Base-by-base conservation (phyloP, 2,113 vertebrate species). In the Periophthalmodon schlosseri region DNA sequence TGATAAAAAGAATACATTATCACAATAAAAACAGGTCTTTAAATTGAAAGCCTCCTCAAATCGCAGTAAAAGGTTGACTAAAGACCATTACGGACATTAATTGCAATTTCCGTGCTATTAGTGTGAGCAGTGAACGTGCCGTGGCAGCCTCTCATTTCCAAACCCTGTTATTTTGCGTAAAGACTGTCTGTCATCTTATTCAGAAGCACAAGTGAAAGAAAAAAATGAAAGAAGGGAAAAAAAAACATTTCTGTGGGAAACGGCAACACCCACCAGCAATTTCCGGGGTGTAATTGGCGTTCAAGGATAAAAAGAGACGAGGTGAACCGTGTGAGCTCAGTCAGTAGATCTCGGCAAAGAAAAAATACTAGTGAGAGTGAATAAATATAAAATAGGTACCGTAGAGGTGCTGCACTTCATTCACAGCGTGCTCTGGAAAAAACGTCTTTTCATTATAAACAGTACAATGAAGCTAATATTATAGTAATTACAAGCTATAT, bases 151-250 rank as follows among this genome's bases (percentile, higher is more conserved):
- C 95, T 98, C 95, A 98, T 99, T 97, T 94, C 95, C 89, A 93
- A 95, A 99, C 95, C 95, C 96, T 99, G 95, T 98, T 97, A 99
- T 99, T 98, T 98, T 89, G 94, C 92, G 94, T 94, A 95, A 95
- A 95, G 94, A 94, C 95, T 95, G 95, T 95, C 95, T 96, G 93
- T 96, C 96, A 97, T 96, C 95, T 97, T 93, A 95, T 95, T 94
- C 95, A 89, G 81, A 85, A 79, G 73, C 79, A 75, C 74, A 72
- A 77, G 81, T 64, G 39, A 23, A 16, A 14, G 57, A 73, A 66
- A 72, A 39, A 15, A 78, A 76, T 76, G 69, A 78, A 75, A 70
- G 71, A 78, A 39, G 63, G 34, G 24, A 14, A 70, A 81, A 78
- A 86, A 96, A 95, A 95, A 93, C 94, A 94, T 95, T 96, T 95